Evolutionary conservation across 2,113 vertebrate species (phyloP).

Genomic region (Poeciliopsis prolifica): DNA sequence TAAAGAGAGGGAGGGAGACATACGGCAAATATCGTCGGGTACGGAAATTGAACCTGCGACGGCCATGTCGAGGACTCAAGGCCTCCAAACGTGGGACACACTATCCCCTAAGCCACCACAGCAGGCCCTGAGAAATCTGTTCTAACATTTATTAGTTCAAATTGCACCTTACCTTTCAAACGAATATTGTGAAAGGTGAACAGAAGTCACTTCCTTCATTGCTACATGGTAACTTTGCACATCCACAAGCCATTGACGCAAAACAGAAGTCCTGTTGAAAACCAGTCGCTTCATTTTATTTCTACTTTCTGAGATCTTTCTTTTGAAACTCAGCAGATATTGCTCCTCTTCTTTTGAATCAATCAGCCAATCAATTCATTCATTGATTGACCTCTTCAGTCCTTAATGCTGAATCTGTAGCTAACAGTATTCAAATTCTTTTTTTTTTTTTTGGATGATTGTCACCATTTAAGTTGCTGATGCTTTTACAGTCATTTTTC

Average conservation of each 20-base stretch:
- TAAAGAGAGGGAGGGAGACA: no score
- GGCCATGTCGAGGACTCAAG: no score
- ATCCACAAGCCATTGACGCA: neutral
- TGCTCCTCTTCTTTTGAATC: constrained; percentile 22
- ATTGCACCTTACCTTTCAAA: constrained; percentile 2
- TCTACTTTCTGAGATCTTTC: constrained; percentile 44
- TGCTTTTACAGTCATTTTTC: neutral
- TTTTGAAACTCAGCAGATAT: constrained; percentile 45
- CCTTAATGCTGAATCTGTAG: constrained; percentile 23
- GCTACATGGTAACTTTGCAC: neutral
- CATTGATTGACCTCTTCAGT: neutral
- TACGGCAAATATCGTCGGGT: no score
- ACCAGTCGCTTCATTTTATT: constrained; percentile 51
- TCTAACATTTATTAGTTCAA: constrained; percentile 25
- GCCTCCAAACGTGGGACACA: no score
- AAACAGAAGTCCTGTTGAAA: constrained; percentile 27
- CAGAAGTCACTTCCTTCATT: neutral
- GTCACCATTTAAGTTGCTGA: neutral
- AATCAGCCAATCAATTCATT: no score
- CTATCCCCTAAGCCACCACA: no score
- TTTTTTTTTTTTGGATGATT: neutral
- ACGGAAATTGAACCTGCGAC: no score
- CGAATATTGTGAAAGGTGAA: neutral
- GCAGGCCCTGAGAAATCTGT: neutral
- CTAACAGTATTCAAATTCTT: neutral